Evolutionary conservation across 2,888 invertebrate species (phyloP).

Genomic region (Maniola hyperantus): DNA sequence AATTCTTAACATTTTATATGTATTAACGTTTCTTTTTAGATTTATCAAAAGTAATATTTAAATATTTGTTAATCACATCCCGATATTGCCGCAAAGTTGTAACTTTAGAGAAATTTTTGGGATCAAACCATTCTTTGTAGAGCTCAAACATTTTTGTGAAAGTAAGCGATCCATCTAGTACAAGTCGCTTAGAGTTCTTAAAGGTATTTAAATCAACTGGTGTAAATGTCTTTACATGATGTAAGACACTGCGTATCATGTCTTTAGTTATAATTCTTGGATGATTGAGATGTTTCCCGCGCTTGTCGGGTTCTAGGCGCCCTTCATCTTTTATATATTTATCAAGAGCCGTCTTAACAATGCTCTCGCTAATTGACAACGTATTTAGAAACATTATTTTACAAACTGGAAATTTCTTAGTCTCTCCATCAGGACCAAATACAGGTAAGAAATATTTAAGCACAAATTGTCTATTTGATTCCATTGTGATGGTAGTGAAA

Average conservation of each 20-base stretch:
- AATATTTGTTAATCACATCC: background rate
- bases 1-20: too few species aligned
- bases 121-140: background rate
- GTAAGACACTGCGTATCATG: background rate
- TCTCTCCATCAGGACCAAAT: background rate
- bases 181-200: background rate
- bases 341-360: background rate
- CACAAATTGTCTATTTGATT: background rate
- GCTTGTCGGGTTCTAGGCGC: background rate
- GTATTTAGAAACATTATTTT: background rate
- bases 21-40: too few species aligned
- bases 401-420: background rate
- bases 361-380: background rate
- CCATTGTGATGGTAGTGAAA: background rate
- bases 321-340: background rate
- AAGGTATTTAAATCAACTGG: background rate
- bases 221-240: background rate
- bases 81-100: slow-evolving; percentile 27
- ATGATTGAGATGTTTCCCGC: background rate
- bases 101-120: background rate
- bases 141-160: background rate
- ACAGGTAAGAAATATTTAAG: background rate
- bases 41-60: background rate
- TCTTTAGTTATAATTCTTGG: background rate
- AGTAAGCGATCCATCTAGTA: background rate